Conservation (phyloP, 2,113 vertebrate species). For the Sylvietta virens region DNA sequence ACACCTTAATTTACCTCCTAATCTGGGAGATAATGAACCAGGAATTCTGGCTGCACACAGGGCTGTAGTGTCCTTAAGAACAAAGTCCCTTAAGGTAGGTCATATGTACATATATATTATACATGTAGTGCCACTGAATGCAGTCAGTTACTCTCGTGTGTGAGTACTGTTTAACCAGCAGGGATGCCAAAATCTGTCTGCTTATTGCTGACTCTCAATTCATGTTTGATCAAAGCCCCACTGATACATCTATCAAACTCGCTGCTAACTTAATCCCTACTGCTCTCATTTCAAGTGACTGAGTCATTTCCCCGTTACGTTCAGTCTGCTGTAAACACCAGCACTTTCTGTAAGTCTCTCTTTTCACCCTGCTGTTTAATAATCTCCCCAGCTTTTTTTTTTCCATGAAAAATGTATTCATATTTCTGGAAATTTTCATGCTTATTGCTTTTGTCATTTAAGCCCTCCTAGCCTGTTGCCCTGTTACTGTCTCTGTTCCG, state of each 20-base stretch:
- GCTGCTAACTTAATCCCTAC: not conserved
- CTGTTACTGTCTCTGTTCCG: not conserved
- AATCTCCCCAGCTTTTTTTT: not conserved
- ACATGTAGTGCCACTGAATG: not conserved
- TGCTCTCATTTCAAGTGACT: not conserved
- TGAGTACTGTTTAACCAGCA: not conserved
- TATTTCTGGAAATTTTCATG: not conserved
- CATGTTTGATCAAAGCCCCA: not conserved
- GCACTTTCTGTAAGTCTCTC: not conserved
- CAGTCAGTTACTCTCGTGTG: not conserved
- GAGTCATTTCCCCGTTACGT: not conserved
- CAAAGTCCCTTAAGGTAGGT: not conserved
- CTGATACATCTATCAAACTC: not conserved
- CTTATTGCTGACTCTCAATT: not conserved
- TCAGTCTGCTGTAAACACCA: not conserved
- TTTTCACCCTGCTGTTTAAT: not conserved
- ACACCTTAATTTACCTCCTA: not conserved
- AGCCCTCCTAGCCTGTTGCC: not conserved
- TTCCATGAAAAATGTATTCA: not conserved
- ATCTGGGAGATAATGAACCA: not conserved
- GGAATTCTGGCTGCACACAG: not conserved
- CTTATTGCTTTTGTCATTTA: constrained; percentile 18
- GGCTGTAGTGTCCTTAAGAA: not conserved
- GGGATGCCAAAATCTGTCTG: not conserved
- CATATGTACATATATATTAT: too few relatives aligned